These are phyloP conservation scores for Mus caroli DNA, from an alignment of 2,797 vertebrate genomes.

Conservation along the genomic window DNA sequence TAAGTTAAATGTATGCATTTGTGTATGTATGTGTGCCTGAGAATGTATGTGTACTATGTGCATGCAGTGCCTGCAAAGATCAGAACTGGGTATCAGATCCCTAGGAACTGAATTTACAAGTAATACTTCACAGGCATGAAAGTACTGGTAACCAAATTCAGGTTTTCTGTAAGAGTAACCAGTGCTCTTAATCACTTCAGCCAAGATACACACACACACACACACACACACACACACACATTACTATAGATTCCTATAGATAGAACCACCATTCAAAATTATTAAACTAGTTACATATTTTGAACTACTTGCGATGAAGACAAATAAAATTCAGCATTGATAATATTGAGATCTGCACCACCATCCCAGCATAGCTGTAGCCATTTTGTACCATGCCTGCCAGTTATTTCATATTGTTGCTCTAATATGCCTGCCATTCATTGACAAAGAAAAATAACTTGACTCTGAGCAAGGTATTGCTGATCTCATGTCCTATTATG, in stretches of 20 bases:
- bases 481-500: background rate
- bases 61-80: background rate
- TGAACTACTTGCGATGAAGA: slow-evolving; percentile 71
- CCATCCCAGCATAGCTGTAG: background rate
- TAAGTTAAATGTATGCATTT: background rate
- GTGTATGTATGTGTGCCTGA: too few species aligned
- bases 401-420: background rate
- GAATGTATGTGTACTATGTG: background rate
- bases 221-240: too few species aligned
- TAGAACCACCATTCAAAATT: slow-evolving; percentile 11
- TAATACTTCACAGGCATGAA: background rate
- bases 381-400: background rate
- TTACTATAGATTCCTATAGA: background rate
- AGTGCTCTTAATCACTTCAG: background rate
- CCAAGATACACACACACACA: too few species aligned
- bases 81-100: background rate
- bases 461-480: background rate
- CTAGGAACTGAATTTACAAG: background rate
- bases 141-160: background rate
- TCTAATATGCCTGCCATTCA: background rate
- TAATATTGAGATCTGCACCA: background rate
- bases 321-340: slow-evolving; percentile 62
- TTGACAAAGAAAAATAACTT: background rate
- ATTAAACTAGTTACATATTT: slow-evolving; percentile 57
- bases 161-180: background rate